Conservation (phyloP, 2,888 invertebrate species). For the Pseudococcus longispinus region DNA sequence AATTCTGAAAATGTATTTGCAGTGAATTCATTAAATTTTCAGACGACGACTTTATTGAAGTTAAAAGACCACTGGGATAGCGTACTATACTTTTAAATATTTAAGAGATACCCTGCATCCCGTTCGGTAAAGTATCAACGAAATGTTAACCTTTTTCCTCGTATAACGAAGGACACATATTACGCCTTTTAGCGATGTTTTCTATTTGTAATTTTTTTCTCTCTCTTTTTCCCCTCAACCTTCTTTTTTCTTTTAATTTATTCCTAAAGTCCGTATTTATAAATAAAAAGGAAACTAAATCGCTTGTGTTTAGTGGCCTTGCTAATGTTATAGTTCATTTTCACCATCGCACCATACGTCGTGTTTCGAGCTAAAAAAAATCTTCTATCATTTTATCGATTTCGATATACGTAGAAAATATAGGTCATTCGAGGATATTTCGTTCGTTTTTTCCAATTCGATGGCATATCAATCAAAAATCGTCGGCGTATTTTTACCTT, state of each 20-base stretch:
- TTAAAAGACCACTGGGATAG: slow-evolving; percentile 48
- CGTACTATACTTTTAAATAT: slow-evolving; percentile 40
- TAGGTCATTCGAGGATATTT: slow-evolving; percentile 9
- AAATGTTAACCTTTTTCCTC: slow-evolving; percentile 39
- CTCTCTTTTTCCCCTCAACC: not conserved
- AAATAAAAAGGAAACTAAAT: slow-evolving; percentile 30
- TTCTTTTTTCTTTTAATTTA: not conserved
- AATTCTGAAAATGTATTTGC: slow-evolving; percentile 46
- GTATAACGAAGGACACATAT: slow-evolving; percentile 33
- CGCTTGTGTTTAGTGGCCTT: slow-evolving; percentile 21
- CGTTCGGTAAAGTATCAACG: slow-evolving; percentile 23
- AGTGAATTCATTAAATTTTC: slow-evolving; percentile 50
- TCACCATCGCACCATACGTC: not conserved
- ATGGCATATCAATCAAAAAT: not conserved
- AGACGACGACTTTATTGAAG: slow-evolving; percentile 50
- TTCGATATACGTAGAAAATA: not conserved
- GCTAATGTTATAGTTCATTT: slow-evolving; percentile 25
- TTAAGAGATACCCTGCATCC: slow-evolving; percentile 40
- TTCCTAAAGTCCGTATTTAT: slow-evolving; percentile 8
- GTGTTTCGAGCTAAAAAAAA: not conserved
- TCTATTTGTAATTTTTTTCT: slow-evolving; percentile 25
- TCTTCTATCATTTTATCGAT: slow-evolving; percentile 26
- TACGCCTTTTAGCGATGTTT: slow-evolving; percentile 35
- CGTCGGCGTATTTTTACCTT: not conserved
- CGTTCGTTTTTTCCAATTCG: not conserved